Conservation (phyloP, 37 sponge, comb jelly and placozoan genomes). For the Beroe forskalii region DNA sequence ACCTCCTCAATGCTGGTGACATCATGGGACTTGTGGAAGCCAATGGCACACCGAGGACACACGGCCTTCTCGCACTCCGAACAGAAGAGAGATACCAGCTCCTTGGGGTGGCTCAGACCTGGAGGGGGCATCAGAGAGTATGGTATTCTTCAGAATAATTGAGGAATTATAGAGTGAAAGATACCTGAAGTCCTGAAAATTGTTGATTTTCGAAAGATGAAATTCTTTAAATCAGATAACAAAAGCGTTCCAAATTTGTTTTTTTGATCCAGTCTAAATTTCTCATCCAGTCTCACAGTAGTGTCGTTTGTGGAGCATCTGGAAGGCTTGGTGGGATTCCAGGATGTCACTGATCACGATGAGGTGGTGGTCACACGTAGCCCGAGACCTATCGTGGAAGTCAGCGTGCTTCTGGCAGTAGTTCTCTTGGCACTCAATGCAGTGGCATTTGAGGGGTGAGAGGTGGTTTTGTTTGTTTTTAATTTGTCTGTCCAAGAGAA, state of each 20-base stretch:
- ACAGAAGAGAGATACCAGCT: slow-evolving; percentile 61
- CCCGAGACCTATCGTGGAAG: slow-evolving; percentile 52
- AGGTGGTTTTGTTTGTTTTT: too few relatives aligned
- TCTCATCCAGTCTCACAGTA: slow-evolving; percentile 2
- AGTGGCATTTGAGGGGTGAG: slow-evolving; percentile 46
- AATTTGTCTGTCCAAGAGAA: too few relatives aligned
- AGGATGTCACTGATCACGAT: slow-evolving; percentile 16
- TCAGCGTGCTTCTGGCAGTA: slow-evolving; percentile 64
- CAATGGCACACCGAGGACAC: slow-evolving; percentile 57
- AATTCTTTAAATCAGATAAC: too few relatives aligned
- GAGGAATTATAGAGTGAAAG: background rate
- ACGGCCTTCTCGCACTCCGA: slow-evolving; percentile 58
- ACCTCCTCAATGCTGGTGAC: slow-evolving; percentile 60
- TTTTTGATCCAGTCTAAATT: too few relatives aligned
- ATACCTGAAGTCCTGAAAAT: background rate
- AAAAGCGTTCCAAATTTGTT: too few relatives aligned
- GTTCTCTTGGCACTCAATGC: slow-evolving; percentile 63
- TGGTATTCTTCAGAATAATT: background rate
- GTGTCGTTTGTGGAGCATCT: slow-evolving; percentile 61
- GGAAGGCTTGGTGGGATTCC: slow-evolving; percentile 65
- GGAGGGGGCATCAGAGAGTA: background rate
- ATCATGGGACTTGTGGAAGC: slow-evolving; percentile 64
- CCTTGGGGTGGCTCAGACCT: slow-evolving; percentile 56
- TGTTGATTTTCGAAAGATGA: background rate
- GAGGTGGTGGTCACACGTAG: slow-evolving; percentile 59